Evolutionary conservation across 2,888 invertebrate species (phyloP), one percentile per base, ranked within the genome.

Genomic region (Tyria jacobaeae): DNA sequence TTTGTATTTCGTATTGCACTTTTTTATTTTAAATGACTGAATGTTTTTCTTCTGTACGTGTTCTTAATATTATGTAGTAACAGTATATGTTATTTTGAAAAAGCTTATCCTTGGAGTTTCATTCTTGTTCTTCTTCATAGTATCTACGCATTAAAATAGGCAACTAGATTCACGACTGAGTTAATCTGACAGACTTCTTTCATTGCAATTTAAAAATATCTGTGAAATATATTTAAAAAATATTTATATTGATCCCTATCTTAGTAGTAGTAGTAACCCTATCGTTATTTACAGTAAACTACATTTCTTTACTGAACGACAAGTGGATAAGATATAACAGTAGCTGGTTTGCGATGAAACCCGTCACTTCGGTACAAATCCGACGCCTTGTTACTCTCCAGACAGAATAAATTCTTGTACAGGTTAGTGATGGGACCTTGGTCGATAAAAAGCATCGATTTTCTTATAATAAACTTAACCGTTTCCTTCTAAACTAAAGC

Each of bases 361-460:
- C 49, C 62, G 64, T 70, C 68, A 54, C 56, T 57, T 57, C 44
- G 65, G 31, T 60, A 62, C 66, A 75, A 76, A 79, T 73, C 79
- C 68, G 49, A 60, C 56, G 61, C 31, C 68, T 79, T 76, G 79
- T 76, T 78, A 79, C 65, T 61, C 21, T 58, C 56, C 57, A 57
- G 62, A 59, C 52, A 50, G 64, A 67, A 70, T 76, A 70, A 71
- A 62, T 62, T 64, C 58, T 27, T 49, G 15, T 6, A 15, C 47
- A 35, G 12, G 15, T 14, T 70, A 78, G 66, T 64, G 68, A 14
- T 71, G 68, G 24, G 35, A 0, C 7, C n/a, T 1, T n/a, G 21
- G 15, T 44, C 31, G 55, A 55, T 31, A 15, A 0, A 0, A 10
- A 5, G 5, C 1, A 1, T 21, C 10, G 44, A 44, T 21, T 44